Base-by-base conservation (phyloP, 2,797 vertebrate species). In the Poecilia gillii region DNA sequence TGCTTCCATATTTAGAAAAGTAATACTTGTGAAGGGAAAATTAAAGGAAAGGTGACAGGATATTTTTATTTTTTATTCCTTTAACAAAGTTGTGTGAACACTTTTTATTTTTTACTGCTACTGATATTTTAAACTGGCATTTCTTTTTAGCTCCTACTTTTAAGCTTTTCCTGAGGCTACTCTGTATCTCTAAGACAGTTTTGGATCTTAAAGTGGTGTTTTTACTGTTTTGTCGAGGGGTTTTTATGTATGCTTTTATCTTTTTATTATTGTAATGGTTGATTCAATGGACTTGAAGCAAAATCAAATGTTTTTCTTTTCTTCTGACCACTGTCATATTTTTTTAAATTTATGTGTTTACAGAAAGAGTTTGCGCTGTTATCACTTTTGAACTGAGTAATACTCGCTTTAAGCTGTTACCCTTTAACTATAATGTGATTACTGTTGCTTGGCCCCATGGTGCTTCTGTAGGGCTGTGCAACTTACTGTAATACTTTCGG, bases 401-500 rank as follows among this genome's bases (percentile, higher is more conserved):
- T 9, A 20, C 62, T 64, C 18, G 33, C 49, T 83, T 36, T 83
- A 72, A 75, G 16, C 86, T 90, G 82, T 92, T 88, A 81, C 83
- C 79, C n/a, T 59, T 84, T 0, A 71, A 59, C 16, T 73, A 23
- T 72, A 82, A 79, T 87, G 71, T 83, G 72, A 85, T 59, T 39
- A 13, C 23, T 46, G 33, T 14, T 57, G 68, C 49, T 51, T 49
- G 25, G 16, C 85, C 77, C 2, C 66, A 12, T 53, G 73, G 51
- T 84, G 73, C 72, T 85, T 85, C 86, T 93, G 87, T 92, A 85
- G 90, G 89, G 70, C 91, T 88, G 80, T 87, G 78, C 88, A 90
- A 88, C 9, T 77, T 76, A 79, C 55, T 87, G 75, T 79, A 51
- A 84, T 31, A 86, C 86, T 81, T 81, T 73, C 84, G 84, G 79